A percentile compares a stretch with the other conserved stretches of the same genome.
Evolutionary conservation across 2,888 invertebrate genomes (phyloP).

Genomic region (Perizoma flavofasciatum): DNA sequence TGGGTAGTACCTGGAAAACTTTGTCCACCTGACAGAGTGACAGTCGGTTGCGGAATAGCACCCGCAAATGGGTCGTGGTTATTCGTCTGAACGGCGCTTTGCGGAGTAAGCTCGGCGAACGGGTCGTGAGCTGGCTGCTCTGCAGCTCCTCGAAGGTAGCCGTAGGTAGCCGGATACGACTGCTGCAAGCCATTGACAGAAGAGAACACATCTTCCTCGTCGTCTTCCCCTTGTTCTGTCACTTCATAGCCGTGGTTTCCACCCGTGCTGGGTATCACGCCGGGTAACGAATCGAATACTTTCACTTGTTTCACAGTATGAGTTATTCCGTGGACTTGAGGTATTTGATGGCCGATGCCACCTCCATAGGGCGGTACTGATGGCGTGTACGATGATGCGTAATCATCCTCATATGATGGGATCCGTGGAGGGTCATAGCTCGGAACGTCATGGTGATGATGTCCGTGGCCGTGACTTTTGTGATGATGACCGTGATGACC

Average conservation of each 20-base stretch:
- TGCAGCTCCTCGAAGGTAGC: conserved; percentile 59
- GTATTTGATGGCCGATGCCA: conserved; percentile 47
- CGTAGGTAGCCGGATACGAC: conserved; percentile 63
- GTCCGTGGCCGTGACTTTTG: conserved; percentile 43
- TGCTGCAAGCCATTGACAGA: conserved; percentile 64
- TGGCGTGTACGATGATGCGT: conserved; percentile 53
- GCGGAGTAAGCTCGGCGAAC: conserved; percentile 56
- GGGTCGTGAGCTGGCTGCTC: conserved; percentile 55
- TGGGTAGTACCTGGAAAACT: conserved; percentile 54
- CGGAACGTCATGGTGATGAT: conserved; percentile 63
- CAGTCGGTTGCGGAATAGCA: conserved; percentile 52
- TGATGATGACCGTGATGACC: conserved; percentile 40
- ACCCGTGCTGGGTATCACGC: conserved; percentile 51
- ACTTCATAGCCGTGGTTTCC: conserved; percentile 67
- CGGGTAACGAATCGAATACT: conserved; percentile 70
- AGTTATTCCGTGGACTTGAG: conserved; percentile 52
- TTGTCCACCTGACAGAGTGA: conserved; percentile 51
- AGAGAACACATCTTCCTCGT: conserved; percentile 66
- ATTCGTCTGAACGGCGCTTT: conserved; percentile 50
- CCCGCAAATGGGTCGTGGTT: conserved; percentile 56
- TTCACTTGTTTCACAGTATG: conserved; percentile 77
- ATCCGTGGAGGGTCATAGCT: conserved; percentile 53
- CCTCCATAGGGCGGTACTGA: conserved; percentile 52
- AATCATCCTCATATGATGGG: conserved; percentile 62
- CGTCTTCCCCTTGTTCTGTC: conserved; percentile 69